A percentile compares a stretch with the other conserved stretches of the same genome.
Evolutionary conservation across 2,797 vertebrate species (phyloP).

Genomic region (Melanotaenia parkinsoni): DNA sequence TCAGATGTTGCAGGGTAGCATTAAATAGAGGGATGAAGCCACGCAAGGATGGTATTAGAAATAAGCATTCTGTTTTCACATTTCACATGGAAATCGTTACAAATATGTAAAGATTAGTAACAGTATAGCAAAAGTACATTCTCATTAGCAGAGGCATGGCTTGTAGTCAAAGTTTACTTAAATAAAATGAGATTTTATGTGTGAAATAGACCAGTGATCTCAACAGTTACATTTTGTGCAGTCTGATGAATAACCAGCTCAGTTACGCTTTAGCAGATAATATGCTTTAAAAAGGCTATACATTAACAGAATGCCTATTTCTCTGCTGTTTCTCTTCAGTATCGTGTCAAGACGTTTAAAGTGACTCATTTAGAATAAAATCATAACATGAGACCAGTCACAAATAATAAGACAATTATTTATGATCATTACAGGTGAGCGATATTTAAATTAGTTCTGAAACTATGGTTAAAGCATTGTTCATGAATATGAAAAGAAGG

Average conservation of each 20-base stretch:
- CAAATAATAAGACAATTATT: background rate
- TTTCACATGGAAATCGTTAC: background rate
- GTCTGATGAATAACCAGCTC: slow-evolving; percentile 33
- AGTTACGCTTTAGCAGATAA: slow-evolving; percentile 18
- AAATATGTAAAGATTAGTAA: background rate
- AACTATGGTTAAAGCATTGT: background rate
- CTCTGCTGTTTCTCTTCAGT: background rate
- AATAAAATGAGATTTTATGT: background rate
- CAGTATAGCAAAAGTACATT: background rate
- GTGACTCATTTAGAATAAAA: background rate
- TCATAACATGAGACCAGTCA: background rate
- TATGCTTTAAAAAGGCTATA: slow-evolving; percentile 16
- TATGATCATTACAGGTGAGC: background rate
- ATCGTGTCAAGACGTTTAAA: background rate
- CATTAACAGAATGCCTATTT: slow-evolving; percentile 24
- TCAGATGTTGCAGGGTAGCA: slow-evolving; percentile 1
- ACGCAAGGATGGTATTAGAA: background rate
- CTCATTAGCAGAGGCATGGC: background rate
- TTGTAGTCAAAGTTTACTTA: background rate
- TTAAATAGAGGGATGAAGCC: background rate
- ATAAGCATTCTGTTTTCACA: background rate
- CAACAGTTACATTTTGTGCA: slow-evolving; percentile 15
- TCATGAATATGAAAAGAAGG: background rate
- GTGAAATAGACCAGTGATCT: background rate
- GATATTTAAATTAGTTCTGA: background rate